Base-by-base conservation (phyloP, 1,140 invertebrate genomes). In the Lordiphosa mommai region DNA sequence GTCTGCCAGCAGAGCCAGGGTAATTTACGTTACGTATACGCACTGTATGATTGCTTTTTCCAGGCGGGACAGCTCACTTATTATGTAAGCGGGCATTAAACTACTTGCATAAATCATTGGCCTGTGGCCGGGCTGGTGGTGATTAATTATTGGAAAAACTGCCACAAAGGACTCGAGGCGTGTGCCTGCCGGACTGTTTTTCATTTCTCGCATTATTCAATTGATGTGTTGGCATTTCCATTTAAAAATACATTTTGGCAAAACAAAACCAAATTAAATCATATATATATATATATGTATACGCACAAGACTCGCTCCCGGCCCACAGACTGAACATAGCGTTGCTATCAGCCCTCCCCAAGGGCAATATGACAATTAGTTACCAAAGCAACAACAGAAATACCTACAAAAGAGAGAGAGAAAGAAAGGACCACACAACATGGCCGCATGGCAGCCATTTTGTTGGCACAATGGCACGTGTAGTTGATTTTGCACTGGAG, bases 351-450 rank as follows among this genome's bases (percentile, higher is more conserved):
- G 47, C 63, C 40, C 63, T 80, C 58, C 72, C 76, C 51, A 53
- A 63, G 76, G 76, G 72, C 76, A 77, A 76, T 76, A 77, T 84
- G 77, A 84, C 77, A 84, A 84, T 84, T 84, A 84, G 77, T 84
- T 84, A 77, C 79, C 77, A 84, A 77, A 72, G 77, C 77, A 84
- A 84, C 77, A 84, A 84, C 77, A 84, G 76, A 82, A 84, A 80
- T 80, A 72, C 76, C 76, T 84, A 80, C 76, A 80, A 80, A 80
- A 49, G 33, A 50, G 37, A n/a, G 23, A 7, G 27, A 9, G 8
- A 4, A 20, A 10, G 32, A 1, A 10, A 13, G 10, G 40, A 17
- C 66, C 66, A 67, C 76, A 80, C 56, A 82, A 84, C 77, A 80
- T 72, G 77, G 66, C 76, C 77, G 71, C 74, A 67, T 70, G 66